Evolutionary conservation across 2,113 vertebrate species (phyloP).

Genomic region (Malurus alboscapulatus): DNA sequence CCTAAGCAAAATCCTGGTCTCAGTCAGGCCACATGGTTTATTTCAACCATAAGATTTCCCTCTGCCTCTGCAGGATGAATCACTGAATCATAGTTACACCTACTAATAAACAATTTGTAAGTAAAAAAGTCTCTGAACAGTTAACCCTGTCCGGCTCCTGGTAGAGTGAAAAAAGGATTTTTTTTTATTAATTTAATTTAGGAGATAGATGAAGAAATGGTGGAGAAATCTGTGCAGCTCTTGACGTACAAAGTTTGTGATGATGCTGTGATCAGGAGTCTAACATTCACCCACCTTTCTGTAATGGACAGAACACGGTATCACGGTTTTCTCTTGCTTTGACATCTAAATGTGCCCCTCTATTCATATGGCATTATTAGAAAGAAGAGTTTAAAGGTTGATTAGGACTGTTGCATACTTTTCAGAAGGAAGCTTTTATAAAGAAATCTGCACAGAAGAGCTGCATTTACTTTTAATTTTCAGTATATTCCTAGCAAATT

Average conservation of each 20-base stretch:
- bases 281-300: neutral
- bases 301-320: neutral
- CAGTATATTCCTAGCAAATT: neutral
- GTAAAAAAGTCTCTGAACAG: neutral
- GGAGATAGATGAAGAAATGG: neutral
- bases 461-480: neutral
- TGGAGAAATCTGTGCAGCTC: neutral
- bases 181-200: neutral
- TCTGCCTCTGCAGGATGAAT: neutral
- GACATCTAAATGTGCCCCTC: neutral
- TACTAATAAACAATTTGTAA: neutral
- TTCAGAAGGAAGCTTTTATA: neutral
- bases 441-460: neutral
- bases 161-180: neutral
- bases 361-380: neutral
- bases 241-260: neutral
- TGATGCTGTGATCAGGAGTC: neutral
- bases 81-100: neutral
- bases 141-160: neutral
- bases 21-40: neutral
- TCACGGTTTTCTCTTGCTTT: neutral
- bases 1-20: neutral
- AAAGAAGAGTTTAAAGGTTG: neutral
- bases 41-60: neutral
- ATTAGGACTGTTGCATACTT: neutral